Percentiles rank a stretch among this genome's conserved stretches.
phyloP scores from a whole-genome alignment of 2,888 invertebrate genomes.

The Tanytarsus gracilentus region DNA sequence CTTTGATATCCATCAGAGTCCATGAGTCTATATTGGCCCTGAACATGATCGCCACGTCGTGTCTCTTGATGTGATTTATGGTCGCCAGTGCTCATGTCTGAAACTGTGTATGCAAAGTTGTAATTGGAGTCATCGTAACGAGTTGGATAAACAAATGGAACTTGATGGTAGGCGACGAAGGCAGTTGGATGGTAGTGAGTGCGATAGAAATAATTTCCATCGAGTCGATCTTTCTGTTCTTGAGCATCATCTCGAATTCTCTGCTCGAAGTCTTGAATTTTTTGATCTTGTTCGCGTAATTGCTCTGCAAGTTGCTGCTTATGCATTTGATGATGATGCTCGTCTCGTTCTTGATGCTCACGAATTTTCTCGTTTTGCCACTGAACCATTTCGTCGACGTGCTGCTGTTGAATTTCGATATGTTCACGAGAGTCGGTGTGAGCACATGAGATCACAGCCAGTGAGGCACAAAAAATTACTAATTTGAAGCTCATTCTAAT shows the following conservation, averaged over 20 bases:
- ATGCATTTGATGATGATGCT: not conserved
- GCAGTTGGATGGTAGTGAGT: not conserved
- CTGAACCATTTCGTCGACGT: not conserved
- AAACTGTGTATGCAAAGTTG: slow-evolving; percentile 25
- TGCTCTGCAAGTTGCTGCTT: not conserved
- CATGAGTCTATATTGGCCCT: slow-evolving; percentile 26
- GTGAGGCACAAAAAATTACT: not conserved
- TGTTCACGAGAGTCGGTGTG: slow-evolving; percentile 33
- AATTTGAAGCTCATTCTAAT: slow-evolving; percentile 20
- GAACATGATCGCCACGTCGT: slow-evolving; percentile 25
- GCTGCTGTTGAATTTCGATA: not conserved
- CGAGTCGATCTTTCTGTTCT: not conserved
- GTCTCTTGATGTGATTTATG: slow-evolving; percentile 28
- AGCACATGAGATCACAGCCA: not conserved
- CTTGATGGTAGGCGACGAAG: too few relatives aligned
- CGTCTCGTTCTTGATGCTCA: slow-evolving; percentile 11
- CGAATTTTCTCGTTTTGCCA: slow-evolving; percentile 7
- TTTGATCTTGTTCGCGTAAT: not conserved
- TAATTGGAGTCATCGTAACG: slow-evolving; percentile 19
- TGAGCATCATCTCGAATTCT: slow-evolving; percentile 14
- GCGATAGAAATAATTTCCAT: not conserved
- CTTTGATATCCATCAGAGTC: slow-evolving; percentile 29
- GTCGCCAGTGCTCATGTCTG: slow-evolving; percentile 27
- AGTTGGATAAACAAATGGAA: too few relatives aligned
- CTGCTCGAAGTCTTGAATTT: slow-evolving; percentile 8